phyloP scores from a whole-genome alignment of 2,797 vertebrate genomes.

The Brachymystax lenok region DNA sequence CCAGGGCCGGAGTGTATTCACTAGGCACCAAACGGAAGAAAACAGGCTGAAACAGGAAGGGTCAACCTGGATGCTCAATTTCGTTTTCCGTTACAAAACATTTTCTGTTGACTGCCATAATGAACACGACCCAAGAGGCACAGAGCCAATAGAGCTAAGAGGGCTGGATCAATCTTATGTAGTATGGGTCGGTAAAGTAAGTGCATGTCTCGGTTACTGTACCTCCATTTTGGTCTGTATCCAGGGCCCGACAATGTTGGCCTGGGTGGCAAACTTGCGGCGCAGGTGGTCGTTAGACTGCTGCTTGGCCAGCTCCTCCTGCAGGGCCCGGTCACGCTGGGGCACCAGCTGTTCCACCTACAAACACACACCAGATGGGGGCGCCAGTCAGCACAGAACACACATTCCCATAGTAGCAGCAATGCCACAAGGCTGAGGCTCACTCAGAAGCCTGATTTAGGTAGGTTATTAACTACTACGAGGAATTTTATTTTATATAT shows the following conservation, averaged over 20 bases:
- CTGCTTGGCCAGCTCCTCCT: constrained; percentile 87
- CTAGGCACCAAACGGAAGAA: no score
- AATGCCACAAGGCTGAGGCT: not conserved
- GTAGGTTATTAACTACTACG: no score
- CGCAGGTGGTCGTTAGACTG: constrained; percentile 88
- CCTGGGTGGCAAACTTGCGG: constrained; percentile 87
- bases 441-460: no score
- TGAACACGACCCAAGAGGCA: not conserved
- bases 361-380: constrained; percentile 25
- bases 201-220: no score
- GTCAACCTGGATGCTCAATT: no score
- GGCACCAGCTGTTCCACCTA: constrained; percentile 91
- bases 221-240: constrained; percentile 94
- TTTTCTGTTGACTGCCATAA: not conserved
- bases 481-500: not conserved
- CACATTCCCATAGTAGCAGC: not conserved
- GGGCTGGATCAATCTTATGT: not conserved
- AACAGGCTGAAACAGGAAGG: no score
- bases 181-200: not conserved
- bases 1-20: no score
- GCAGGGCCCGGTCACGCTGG: constrained; percentile 84
- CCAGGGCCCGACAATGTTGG: constrained; percentile 91
- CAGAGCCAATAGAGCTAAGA: not conserved
- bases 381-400: not conserved
- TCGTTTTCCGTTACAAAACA: not conserved